Evolutionary conservation across 2,888 invertebrate species (phyloP), one percentile per base, ranked within the genome.

Genomic region (Drosophila peninsularis): DNA sequence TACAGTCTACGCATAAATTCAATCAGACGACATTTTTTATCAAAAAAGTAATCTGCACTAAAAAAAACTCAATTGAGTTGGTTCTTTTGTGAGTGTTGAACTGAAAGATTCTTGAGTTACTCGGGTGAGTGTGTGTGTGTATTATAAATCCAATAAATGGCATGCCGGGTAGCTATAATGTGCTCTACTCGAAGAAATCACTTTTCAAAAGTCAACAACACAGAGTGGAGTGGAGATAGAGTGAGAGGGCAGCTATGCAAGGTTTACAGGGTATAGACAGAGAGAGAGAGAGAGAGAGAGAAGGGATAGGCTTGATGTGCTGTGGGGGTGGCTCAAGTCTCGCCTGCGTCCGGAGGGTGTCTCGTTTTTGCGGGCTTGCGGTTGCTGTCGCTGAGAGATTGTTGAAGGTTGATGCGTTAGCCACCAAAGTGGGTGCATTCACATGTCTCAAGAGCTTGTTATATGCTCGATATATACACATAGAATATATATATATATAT

Each of bases 391-490:
- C 30, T 50, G 63, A 47, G 47, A 47, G 47, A 47, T 17, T 50
- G 62, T 52, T 75, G 75, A 62, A 74, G 78, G 65, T 62, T 72
- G 76, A 74, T 80, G 87, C 78, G 78, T 82, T 85, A 66, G 78
- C 81, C 88, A 78, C 80, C 87, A 91, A 90, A 91, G 91, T 91
- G 91, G 91, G 90, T 90, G 90, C 90, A 90, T 91, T 91, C 91
- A 89, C 90, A 91, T 91, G 90, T 91, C 90, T 91, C 90, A 91
- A 91, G 90, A 90, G 90, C 91, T 91, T 91, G 90, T 91, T 91
- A 91, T 90, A 91, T 89, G 89, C 91, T 91, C 91, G 89, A 90
- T 89, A 82, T 58, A 50, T 71, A 52, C 56, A 62, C 65, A 58
- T n/a, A 32, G 32, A 17, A 64, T 68, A 50, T 37, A 58, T 50